Base-by-base conservation (phyloP, 1,140 invertebrate species). In the Papilio polyxenes region DNA sequence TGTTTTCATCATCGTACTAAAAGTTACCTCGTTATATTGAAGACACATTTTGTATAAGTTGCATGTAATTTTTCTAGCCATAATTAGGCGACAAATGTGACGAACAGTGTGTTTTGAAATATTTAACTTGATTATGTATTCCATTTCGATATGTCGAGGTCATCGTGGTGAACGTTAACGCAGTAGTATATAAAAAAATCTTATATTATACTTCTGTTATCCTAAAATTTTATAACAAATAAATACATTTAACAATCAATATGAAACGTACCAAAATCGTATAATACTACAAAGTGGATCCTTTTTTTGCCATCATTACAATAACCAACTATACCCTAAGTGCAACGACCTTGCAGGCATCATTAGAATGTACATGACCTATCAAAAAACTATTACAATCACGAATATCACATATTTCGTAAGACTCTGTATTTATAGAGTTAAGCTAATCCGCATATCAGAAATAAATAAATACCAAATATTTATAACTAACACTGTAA, bases 401-500 rank as follows among this genome's bases (percentile, higher is more conserved):
- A 72, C 23, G 65, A 72, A 72, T 31, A 37, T 72, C 65, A 37
- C 31, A 72, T 65, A 31, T 69, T 17, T 72, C 31, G 31, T 40
- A 72, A 72, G 23, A 72, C 1, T 1, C 31, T 4, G 9, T 37
- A 72, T 72, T 72, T 72, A 40, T 37, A 37, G 6, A 69, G 65
- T 40, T 72, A 72, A 72, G 15, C 13, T 31, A 31, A 31, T 72
- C 65, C 65, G 65, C 5, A 37, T 69, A 13, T 37, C 31, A 9
- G 59, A 17, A 65, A 65, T 23, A 10, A 72, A 72, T 13, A 72
- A 72, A 17, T 6, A 62, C n/a, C 65, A 72, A 37, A 37, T 72
- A 72, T 37, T 37, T 72, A 65, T 65, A 65, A 31, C 62, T 13
- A 72, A 40, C 65, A 72, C 37, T 5, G 65, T 72, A 72, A 72